Evolutionary conservation across 1,140 invertebrate species (phyloP), one percentile per base, ranked within the genome.

Genomic region (Pseudomyrmex sp.): DNA sequence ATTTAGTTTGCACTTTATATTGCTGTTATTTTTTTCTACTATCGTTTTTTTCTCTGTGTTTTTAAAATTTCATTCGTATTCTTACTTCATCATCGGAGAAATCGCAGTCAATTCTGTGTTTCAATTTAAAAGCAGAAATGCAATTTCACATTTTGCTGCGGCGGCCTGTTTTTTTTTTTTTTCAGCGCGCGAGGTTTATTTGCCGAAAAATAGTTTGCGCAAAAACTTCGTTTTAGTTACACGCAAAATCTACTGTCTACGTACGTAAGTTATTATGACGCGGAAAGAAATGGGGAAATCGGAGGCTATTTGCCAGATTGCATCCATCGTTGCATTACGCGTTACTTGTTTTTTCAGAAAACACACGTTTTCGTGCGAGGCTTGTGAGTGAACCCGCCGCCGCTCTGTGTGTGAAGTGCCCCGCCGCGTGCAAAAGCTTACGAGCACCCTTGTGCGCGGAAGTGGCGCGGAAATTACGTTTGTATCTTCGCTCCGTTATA

Each of bases 401-500:
- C 76, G 35, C 35, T 35, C 35, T 35, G 35, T 35, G 35, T 61
- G 76, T 72, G 66, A 80, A 80, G 76, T 80, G 50, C 66, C 76
- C 48, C 35, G 66, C 66, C 76, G 46, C 35, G 66, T 56, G 76
- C 72, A 80, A 44, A 50, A 70, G 76, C 68, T 80, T 72, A 80
- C 76, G 26, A 80, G 66, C 66, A 80, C 76, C 66, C 76, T 80
- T 61, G 76, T 80, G 35, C 35, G 5, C 76, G 76, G 66, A 80
- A 80, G 66, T 80, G 76, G 66, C 15, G 12, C 76, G 76, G 76
- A 80, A 72, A 80, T 80, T 80, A 80, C 76, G 76, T 80, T 80
- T 80, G 66, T 80, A 61, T 44, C 26, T 10, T 59, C 65, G 5
- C 20, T 70, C 66, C 66, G 76, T 72, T 70, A 70, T 70, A 70